These are phyloP conservation scores for Polydrusus pterygomalis DNA, from an alignment of 2,888 invertebrate genomes.

Conservation along the genomic window DNA sequence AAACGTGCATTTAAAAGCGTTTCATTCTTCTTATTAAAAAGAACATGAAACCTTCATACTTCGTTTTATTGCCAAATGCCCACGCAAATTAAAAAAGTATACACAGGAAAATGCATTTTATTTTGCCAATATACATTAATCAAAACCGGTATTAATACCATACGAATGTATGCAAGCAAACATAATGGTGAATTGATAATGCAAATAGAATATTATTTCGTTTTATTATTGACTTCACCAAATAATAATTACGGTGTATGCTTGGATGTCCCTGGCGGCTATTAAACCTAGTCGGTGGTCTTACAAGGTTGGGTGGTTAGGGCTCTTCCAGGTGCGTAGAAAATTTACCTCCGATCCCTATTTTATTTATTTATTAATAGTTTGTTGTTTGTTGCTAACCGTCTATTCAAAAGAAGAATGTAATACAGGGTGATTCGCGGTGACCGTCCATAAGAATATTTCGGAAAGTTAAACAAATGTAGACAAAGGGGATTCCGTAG, in stretches of 20 bases:
- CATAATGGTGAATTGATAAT: conserved; percentile 44
- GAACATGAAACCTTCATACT: conserved; percentile 1
- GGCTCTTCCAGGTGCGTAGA: neutral
- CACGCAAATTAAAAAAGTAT: conserved; percentile 25
- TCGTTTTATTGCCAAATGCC: conserved; percentile 22
- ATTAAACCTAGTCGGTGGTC: conserved; percentile 16
- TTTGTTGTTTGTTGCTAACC: too few relatives aligned
- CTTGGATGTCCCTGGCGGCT: conserved; percentile 27
- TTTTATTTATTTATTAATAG: too few relatives aligned
- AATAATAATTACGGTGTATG: conserved; percentile 22
- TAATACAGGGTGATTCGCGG: too few relatives aligned
- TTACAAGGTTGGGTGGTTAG: neutral
- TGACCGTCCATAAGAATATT: too few relatives aligned
- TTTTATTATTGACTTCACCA: conserved; percentile 33
- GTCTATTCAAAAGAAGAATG: too few relatives aligned
- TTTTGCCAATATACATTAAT: conserved; percentile 42
- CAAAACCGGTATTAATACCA: conserved; percentile 35
- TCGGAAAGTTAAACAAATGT: too few relatives aligned
- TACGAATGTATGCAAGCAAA: conserved; percentile 25
- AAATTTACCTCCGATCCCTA: neutral
- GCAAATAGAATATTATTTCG: conserved; percentile 41
- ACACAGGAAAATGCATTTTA: conserved; percentile 21
- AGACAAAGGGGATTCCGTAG: too few relatives aligned
- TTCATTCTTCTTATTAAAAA: conserved; percentile 1
- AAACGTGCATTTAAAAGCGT: conserved; percentile 2